Conservation (phyloP, 1,140 invertebrate species). For the Zophobas morio region DNA sequence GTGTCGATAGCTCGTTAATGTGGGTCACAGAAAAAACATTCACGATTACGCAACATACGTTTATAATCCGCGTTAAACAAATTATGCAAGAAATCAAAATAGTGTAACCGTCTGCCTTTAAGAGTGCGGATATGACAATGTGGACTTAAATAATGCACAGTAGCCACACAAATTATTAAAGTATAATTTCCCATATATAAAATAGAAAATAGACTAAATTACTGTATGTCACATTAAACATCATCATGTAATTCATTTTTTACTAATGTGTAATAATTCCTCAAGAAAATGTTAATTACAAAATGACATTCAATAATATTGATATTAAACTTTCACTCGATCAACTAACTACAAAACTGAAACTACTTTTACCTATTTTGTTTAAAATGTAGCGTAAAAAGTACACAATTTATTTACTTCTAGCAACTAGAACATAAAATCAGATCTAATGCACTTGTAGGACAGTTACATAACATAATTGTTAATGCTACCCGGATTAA, state of each 20-base stretch:
- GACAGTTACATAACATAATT: no score
- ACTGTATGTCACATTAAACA: no score
- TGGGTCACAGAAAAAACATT: neutral
- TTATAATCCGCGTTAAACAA: neutral
- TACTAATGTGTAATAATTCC: no score
- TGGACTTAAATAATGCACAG: no score
- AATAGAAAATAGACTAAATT: no score
- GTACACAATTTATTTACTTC: neutral
- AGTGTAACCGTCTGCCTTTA: neutral
- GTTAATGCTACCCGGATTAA: no score
- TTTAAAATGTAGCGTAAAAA: no score
- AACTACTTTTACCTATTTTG: neutral
- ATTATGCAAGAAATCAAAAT: conserved; percentile 1
- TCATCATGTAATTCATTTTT: no score
- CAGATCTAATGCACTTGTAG: no score
- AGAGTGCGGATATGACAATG: no score
- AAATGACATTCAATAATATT: neutral
- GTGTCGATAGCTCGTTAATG: neutral
- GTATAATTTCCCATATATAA: no score
- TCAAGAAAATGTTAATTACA: neutral
- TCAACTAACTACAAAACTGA: neutral
- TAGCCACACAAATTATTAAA: no score
- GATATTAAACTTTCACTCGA: neutral
- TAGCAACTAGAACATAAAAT: neutral
- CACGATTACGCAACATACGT: neutral